A percentile compares a stretch with the other conserved stretches of the same genome.
phyloP scores from a whole-genome alignment of 35 echinoderm and acorn worm genomes.

The Anneissia japonica region DNA sequence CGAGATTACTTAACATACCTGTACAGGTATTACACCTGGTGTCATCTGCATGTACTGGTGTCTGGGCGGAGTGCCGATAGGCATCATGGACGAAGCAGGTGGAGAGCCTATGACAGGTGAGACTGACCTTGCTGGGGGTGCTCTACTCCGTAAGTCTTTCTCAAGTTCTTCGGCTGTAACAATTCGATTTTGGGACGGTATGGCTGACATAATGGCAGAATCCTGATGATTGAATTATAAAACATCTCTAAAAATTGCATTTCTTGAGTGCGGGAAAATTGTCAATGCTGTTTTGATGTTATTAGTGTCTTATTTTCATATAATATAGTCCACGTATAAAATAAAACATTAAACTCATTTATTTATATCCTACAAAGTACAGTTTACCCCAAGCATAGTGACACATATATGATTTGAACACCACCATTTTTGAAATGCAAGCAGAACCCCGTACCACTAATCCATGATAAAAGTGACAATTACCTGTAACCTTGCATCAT shows the following conservation, averaged over 20 bases:
- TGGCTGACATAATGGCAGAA: slow-evolving; percentile 61
- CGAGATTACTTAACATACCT: not conserved
- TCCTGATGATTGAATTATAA: slow-evolving; percentile 22
- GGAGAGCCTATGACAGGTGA: slow-evolving; percentile 55
- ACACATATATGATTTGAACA: no score
- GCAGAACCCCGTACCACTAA: no score
- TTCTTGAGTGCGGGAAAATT: not conserved
- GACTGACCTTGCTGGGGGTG: slow-evolving; percentile 39
- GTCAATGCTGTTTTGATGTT: no score
- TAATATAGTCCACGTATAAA: no score
- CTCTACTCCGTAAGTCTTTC: slow-evolving; percentile 42
- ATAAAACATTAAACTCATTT: no score
- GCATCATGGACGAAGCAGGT: slow-evolving; percentile 24
- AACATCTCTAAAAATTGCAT: not conserved
- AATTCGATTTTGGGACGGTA: slow-evolving; percentile 30
- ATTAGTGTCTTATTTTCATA: no score
- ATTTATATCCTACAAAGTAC: no score
- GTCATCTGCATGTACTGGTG: not conserved
- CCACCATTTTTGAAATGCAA: no score
- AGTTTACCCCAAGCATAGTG: no score
- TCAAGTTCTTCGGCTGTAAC: slow-evolving; percentile 85
- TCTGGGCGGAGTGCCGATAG: slow-evolving; percentile 90
- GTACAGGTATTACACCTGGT: not conserved
- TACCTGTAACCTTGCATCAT: not conserved
- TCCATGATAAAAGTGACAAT: no score